Evolutionary conservation across 1,140 invertebrate genomes (phyloP).

Genomic region (Macrocentrus cingulum): DNA sequence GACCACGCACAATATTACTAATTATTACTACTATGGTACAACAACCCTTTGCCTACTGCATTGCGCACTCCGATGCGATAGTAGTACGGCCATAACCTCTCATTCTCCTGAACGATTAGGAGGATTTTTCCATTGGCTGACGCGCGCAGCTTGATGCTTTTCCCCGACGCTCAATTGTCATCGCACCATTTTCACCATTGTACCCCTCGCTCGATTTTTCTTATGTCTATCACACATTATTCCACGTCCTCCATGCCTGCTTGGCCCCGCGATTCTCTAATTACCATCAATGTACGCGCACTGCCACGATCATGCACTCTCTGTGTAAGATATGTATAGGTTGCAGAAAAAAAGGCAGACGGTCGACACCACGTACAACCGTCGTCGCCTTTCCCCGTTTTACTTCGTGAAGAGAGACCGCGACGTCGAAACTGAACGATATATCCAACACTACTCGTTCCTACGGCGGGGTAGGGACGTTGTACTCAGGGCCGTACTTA

Average conservation of each 20-base stretch:
- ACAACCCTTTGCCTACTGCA: not conserved
- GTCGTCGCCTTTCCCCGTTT: not conserved
- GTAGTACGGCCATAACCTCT: too few relatives aligned
- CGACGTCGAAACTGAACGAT: not conserved
- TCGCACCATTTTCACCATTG: too few relatives aligned
- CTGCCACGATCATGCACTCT: too few relatives aligned
- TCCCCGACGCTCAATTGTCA: too few relatives aligned
- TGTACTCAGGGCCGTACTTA: not conserved
- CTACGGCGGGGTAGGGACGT: not conserved
- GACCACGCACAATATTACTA: slow-evolving; percentile 1
- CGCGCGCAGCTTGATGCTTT: not conserved
- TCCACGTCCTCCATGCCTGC: too few relatives aligned
- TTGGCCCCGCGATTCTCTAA: too few relatives aligned
- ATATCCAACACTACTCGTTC: not conserved
- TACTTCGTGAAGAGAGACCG: not conserved
- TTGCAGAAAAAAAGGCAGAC: not conserved
- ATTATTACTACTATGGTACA: slow-evolving; percentile 1
- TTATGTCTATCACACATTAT: too few relatives aligned
- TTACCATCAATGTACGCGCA: too few relatives aligned
- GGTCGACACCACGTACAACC: not conserved
- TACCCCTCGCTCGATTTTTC: too few relatives aligned
- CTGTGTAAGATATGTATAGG: too few relatives aligned
- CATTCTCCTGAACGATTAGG: not conserved
- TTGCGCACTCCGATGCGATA: too few relatives aligned
- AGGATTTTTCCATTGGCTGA: not conserved